Evolutionary conservation across 2,797 vertebrate genomes (phyloP).

Genomic region (Tauraco hartlaubi): DNA sequence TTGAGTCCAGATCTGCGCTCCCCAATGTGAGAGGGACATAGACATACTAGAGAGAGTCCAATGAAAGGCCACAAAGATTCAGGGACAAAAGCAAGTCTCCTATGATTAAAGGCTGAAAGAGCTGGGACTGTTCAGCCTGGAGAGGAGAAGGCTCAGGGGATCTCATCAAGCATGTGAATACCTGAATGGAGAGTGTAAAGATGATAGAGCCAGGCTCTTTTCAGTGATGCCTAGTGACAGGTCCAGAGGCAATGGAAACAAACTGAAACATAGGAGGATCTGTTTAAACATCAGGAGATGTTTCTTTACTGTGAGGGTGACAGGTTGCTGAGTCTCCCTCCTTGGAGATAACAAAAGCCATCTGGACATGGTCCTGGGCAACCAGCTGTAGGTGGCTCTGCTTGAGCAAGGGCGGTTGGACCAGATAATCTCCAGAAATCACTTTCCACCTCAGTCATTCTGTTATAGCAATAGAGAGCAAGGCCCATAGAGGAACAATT

Average conservation of each 20-base stretch:
- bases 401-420: not conserved
- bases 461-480: not conserved
- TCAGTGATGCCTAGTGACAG: not conserved
- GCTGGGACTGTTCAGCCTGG: not conserved
- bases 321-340: not conserved
- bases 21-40: not conserved
- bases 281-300: not conserved
- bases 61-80: not conserved
- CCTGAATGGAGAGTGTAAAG: not conserved
- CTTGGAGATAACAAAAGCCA: not conserved
- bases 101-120: not conserved
- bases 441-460: not conserved
- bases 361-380: not conserved
- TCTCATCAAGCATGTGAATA: not conserved
- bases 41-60: not conserved
- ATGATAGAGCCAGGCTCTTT: not conserved
- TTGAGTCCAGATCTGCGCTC: not conserved
- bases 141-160: not conserved
- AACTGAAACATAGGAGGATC: not conserved
- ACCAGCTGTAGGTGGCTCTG: not conserved
- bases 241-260: not conserved
- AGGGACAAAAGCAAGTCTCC: not conserved
- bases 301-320: not conserved
- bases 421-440: not conserved
- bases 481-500: not conserved